A percentile compares a stretch with the other conserved stretches of the same genome.
Evolutionary conservation across 2,113 vertebrate genomes (phyloP).

Genomic region (Tauraco erythrolophus): DNA sequence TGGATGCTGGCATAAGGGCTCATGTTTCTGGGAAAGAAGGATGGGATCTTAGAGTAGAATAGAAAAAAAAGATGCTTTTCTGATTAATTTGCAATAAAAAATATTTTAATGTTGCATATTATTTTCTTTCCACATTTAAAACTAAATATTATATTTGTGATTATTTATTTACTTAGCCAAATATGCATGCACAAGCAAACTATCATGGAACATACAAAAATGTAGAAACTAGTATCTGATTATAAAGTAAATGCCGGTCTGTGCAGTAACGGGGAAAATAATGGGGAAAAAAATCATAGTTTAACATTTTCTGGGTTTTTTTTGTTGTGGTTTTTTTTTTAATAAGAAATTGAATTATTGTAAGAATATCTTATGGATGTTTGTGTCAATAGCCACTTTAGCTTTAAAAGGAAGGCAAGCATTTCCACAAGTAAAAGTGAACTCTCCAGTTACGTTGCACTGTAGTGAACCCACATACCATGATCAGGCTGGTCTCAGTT

Average conservation of each 20-base stretch:
- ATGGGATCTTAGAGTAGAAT: background rate
- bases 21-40: slow-evolving; percentile 30
- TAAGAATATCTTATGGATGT: background rate
- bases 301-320: background rate
- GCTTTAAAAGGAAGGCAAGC: background rate
- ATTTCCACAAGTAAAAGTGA: background rate
- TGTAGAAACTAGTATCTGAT: background rate
- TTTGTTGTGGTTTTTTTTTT: too few relatives aligned
- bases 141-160: background rate
- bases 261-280: background rate
- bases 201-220: background rate
- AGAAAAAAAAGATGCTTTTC: background rate
- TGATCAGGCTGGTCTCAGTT: background rate
- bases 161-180: background rate
- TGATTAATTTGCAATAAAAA: slow-evolving; percentile 27
- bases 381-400: background rate
- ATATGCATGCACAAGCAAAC: background rate
- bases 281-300: background rate
- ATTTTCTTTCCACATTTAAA: background rate
- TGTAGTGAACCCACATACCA: background rate
- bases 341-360: background rate
- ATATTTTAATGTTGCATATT: background rate
- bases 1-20: slow-evolving; percentile 27
- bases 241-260: background rate
- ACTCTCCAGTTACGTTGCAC: rapidly evolving